Conservation (phyloP, 2,888 invertebrate genomes). For the Stegophylla sp. region DNA sequence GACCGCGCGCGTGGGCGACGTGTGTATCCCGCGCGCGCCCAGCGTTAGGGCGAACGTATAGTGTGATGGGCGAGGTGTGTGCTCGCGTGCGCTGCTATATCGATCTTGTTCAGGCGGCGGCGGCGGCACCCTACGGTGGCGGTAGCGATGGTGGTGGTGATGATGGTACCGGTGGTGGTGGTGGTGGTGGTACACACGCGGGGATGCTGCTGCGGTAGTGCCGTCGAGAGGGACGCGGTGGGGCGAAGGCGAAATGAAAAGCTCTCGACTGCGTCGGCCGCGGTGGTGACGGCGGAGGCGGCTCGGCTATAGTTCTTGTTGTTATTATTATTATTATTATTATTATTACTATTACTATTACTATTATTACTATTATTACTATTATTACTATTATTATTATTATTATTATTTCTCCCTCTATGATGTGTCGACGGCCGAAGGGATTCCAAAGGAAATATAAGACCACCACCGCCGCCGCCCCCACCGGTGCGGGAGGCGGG, state of each 20-base stretch:
- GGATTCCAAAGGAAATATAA: conserved; percentile 13
- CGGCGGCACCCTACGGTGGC: conserved; percentile 25
- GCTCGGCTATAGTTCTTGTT: not conserved
- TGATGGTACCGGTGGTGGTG: not conserved
- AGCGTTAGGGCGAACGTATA: not conserved
- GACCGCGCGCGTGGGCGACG: conserved; percentile 35
- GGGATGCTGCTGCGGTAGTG: conserved; percentile 32
- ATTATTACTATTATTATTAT: conserved; percentile 8
- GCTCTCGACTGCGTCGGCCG: conserved; percentile 8
- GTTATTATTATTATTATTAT: conserved; percentile 4
- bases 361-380: conserved; percentile 10
- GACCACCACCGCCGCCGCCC: not conserved
- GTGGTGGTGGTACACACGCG: conserved; percentile 9
- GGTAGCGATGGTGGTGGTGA: conserved; percentile 1
- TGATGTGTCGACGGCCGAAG: not conserved
- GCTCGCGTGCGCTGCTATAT: conserved; percentile 46
- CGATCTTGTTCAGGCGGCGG: conserved; percentile 54
- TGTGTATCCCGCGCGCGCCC: not conserved
- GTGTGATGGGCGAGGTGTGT: conserved; percentile 6
- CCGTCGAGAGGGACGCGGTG: conserved; percentile 20
- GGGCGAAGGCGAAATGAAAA: conserved; percentile 36
- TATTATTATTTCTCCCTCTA: conserved; percentile 1
- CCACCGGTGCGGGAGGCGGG: not conserved
- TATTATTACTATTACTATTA: conserved; percentile 13
- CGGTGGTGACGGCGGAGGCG: not conserved